phyloP scores from a whole-genome alignment of 2,797 vertebrate genomes.

The Odontamblyopus lacepedii region DNA sequence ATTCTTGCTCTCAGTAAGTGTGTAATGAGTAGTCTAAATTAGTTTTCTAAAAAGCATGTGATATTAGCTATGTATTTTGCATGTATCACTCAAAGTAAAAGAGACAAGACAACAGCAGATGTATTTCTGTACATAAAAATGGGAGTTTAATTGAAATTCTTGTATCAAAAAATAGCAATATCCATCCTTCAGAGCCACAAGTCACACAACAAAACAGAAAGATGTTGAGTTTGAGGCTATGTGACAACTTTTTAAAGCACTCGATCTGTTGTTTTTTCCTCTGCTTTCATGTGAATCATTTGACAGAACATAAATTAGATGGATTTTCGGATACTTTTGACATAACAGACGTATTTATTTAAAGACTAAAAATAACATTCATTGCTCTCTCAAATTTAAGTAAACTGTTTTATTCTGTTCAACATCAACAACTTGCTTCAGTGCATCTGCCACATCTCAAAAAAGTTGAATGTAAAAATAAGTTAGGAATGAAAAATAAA shows the following conservation, averaged over 20 bases:
- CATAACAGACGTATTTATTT: slow-evolving; percentile 50
- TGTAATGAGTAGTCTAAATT: too few species aligned
- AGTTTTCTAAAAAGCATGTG: neutral
- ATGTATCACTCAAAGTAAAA: neutral
- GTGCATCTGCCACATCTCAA: slow-evolving; percentile 80
- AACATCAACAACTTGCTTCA: slow-evolving; percentile 85
- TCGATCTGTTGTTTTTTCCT: slow-evolving; percentile 64
- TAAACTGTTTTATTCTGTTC: slow-evolving; percentile 80
- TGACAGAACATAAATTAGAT: slow-evolving; percentile 82
- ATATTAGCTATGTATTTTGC: neutral
- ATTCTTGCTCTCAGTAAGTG: too few species aligned
- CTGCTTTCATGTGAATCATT: slow-evolving; percentile 78
- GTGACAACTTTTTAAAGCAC: slow-evolving; percentile 74
- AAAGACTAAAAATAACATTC: slow-evolving; percentile 79
- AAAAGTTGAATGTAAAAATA: slow-evolving; percentile 77
- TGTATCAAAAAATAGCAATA: slow-evolving; percentile 97
- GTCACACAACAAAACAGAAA: slow-evolving; percentile 85
- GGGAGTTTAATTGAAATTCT: slow-evolving; percentile 94
- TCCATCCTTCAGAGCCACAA: slow-evolving; percentile 82
- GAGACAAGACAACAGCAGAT: slow-evolving; percentile 53
- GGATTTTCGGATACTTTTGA: slow-evolving; percentile 60
- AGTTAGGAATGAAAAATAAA: slow-evolving; percentile 83
- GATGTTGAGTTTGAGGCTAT: slow-evolving; percentile 77
- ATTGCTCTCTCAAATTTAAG: slow-evolving; percentile 78
- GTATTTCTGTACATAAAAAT: slow-evolving; percentile 87